Evolutionary conservation across 2,797 vertebrate species (phyloP), one percentile per base, ranked within the genome.

Genomic region (Caiman crocodilus): DNA sequence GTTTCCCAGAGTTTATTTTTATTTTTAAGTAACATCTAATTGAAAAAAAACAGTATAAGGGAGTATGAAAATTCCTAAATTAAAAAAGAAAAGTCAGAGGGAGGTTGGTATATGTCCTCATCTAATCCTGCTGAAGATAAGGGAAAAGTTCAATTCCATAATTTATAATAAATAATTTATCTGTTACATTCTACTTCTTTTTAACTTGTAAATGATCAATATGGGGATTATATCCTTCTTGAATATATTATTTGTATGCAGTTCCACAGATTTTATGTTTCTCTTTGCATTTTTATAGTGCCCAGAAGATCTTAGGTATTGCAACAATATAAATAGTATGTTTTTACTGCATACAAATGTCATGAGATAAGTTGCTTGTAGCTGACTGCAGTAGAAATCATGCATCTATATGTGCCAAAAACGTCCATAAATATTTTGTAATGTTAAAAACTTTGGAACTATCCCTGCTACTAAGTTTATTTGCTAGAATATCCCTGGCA

Each of bases 1-100:
- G 5, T 6, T 94, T 85, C 69, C 18, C 75, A 60, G 30, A 28
- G 21, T 79, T 92, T 87, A 76, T 59, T 90, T 95, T 85, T 75
- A 56, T 56, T 88, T 90, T 76, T 95, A 85, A 82, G n/a, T 42
- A 80, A 64, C 50, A 58, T 82, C 71, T 60, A 82, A 91, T 16
- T 94, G 86, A 89, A 79, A 91, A 89, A 79, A 91, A 20, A 90
- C 81, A 77, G 80, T 88, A 86, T 63, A 6, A 79, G 85, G 20
- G 18, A 26, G 87, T 10, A 20, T 59, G 25, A 89, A 74, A 50
- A 50, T 50, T 10, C 42, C 42, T 50, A 50, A 50, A 50, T 50
- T 50, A 50, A 50, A 50, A 50, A 50, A 50, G 42, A 50, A 73
- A 73, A 26, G 69, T 10, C 9, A 10, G 42, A 10, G 42, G 42